Percentiles rank a stretch among this genome's conserved stretches.
These are phyloP conservation scores for Oxyruncus cristatus DNA, from an alignment of 2,113 vertebrate species.

Conservation along the genomic window DNA sequence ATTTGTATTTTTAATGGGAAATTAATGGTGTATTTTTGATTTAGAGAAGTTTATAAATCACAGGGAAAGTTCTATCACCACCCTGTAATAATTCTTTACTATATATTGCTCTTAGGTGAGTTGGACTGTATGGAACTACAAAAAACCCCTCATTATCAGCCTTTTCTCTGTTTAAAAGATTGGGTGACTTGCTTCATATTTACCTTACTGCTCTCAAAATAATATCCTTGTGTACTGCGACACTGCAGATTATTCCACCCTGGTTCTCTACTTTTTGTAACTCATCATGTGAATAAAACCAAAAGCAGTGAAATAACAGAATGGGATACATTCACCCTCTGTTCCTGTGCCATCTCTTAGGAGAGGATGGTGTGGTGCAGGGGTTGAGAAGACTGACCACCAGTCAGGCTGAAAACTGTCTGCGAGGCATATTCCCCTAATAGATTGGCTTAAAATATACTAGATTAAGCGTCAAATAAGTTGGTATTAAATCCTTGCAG, in stretches of 20 bases:
- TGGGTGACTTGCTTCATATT: not conserved
- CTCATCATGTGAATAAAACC: not conserved
- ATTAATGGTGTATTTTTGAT: not conserved
- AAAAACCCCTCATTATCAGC: not conserved
- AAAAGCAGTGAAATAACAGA: not conserved
- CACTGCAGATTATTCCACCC: not conserved
- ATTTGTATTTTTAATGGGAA: not conserved
- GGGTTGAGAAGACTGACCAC: not conserved
- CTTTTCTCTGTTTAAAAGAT: not conserved
- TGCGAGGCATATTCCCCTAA: not conserved
- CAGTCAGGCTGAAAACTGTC: not conserved
- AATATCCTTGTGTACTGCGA: accelerated
- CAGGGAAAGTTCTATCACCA: not conserved
- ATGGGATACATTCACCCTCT: not conserved
- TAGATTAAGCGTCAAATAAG: slow-evolving; percentile 1
- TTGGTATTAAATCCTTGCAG: not conserved
- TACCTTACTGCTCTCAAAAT: not conserved
- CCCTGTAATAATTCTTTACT: not conserved
- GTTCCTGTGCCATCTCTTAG: not conserved
- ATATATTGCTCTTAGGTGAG: not conserved
- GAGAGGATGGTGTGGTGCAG: not conserved
- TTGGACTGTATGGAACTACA: not conserved
- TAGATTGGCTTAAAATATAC: slow-evolving; percentile 3
- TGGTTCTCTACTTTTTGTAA: not conserved
- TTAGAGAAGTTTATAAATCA: not conserved